phyloP scores from a whole-genome alignment of 2,888 invertebrate species.

The Strigamia transsilvanica region DNA sequence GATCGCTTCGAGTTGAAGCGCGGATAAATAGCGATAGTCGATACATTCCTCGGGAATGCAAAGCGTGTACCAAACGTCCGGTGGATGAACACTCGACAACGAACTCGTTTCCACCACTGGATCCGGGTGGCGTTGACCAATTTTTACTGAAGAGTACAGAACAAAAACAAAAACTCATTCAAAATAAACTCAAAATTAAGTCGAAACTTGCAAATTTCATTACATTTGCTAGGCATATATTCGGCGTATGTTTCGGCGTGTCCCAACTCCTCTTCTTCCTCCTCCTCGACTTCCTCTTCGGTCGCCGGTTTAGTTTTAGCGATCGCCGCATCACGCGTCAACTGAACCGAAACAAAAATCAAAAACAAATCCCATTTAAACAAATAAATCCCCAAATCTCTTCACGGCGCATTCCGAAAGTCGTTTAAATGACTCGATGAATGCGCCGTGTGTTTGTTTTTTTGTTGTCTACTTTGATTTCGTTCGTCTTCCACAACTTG shows the following conservation, averaged over 20 bases:
- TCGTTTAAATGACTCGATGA: too few species aligned
- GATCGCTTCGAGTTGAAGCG: constrained; percentile 95
- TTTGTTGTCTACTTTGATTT: constrained; percentile 7
- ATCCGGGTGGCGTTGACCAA: constrained; percentile 97
- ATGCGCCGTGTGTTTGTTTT: too few species aligned
- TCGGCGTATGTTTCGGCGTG: constrained; percentile 98
- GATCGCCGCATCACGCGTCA: not conserved
- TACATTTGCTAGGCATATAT: constrained; percentile 96
- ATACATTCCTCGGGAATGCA: constrained; percentile 80
- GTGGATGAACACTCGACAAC: constrained; percentile 92
- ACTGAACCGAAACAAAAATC: not conserved
- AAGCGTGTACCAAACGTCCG: constrained; percentile 85
- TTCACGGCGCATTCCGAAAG: too few species aligned
- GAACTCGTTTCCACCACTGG: constrained; percentile 99
- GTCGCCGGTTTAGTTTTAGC: not conserved
- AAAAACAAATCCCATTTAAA: constrained; percentile 30
- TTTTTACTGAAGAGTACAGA: constrained; percentile 83
- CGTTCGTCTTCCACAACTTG: constrained; percentile 53
- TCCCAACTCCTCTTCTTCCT: constrained; percentile 95
- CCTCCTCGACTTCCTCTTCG: constrained; percentile 74
- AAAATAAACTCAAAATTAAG: too few species aligned
- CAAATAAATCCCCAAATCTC: too few species aligned
- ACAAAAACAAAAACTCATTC: too few species aligned
- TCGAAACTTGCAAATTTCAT: too few species aligned
- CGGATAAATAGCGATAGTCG: constrained; percentile 86